Evolutionary conservation across 2,888 invertebrate genomes (phyloP).

Genomic region (Gonocerus acuteangulatus): DNA sequence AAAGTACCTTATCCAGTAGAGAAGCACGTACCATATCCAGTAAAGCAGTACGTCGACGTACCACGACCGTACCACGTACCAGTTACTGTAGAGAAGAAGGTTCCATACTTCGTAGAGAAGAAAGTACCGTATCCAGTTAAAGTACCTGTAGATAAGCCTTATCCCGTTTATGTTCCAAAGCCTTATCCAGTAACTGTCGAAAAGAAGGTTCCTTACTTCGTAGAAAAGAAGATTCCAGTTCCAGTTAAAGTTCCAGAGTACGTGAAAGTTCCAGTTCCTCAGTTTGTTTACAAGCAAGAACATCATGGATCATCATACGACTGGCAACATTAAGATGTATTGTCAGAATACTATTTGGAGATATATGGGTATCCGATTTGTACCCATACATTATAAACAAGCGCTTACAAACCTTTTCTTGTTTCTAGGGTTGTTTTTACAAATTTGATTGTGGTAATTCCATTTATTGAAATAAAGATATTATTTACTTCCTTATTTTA

Average conservation of each 20-base stretch:
- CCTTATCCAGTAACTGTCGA: constrained; percentile 52
- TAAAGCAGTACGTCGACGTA: constrained; percentile 35
- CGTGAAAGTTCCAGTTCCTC: constrained; percentile 5
- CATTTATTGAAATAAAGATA: too few species aligned
- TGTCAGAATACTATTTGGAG: too few species aligned
- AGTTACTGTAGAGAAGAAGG: constrained; percentile 29
- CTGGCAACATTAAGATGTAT: too few species aligned
- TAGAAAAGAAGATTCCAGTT: constrained; percentile 28
- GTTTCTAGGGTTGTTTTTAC: too few species aligned
- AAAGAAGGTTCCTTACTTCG: constrained; percentile 30
- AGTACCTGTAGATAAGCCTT: constrained; percentile 29
- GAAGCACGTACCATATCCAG: constrained; percentile 27
- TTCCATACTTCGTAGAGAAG: constrained; percentile 24
- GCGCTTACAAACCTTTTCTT: too few species aligned
- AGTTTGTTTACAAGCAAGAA: constrained; percentile 7
- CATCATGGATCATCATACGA: too few species aligned
- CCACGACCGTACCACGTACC: constrained; percentile 35
- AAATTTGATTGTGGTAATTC: too few species aligned
- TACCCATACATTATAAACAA: too few species aligned
- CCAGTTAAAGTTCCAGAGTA: constrained; percentile 4
- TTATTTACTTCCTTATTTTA: too few species aligned
- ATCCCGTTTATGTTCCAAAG: constrained; percentile 44
- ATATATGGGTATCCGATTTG: too few species aligned
- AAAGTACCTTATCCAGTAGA: constrained; percentile 28
- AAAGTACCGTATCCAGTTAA: constrained; percentile 3